Evolutionary conservation across 2,113 vertebrate species (phyloP).

Genomic region (Sardina pilchardus): DNA sequence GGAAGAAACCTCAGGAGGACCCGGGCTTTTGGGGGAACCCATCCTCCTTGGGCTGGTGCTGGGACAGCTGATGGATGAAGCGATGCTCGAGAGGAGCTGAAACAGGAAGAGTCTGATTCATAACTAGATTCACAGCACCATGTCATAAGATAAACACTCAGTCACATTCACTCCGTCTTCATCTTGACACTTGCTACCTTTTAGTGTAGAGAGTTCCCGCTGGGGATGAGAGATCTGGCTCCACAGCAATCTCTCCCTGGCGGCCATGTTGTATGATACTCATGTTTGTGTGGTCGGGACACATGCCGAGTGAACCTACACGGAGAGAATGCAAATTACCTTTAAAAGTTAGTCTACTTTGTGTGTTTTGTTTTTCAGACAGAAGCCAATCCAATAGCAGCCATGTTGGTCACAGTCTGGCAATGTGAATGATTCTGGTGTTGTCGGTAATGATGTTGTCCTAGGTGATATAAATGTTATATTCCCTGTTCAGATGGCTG

Average conservation of each 20-base stretch:
- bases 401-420: no score
- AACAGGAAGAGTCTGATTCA: not conserved
- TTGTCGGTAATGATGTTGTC: no score
- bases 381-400: no score
- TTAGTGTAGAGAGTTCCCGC: not conserved
- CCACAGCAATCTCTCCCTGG: not conserved
- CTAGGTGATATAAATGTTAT: no score
- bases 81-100: not conserved
- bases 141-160: not conserved
- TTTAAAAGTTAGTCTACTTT: no score
- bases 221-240: not conserved
- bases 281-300: not conserved
- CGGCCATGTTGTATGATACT: not conserved
- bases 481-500: no score
- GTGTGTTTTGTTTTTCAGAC: no score
- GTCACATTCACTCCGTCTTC: no score
- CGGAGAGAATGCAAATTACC: no score
- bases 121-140: not conserved
- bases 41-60: not conserved
- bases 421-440: no score
- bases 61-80: not conserved
- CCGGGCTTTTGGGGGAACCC: not conserved
- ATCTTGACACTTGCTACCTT: not conserved
- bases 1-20: slow-evolving; percentile 6
- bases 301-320: not conserved